These are phyloP conservation scores for Cladopsammia gracilis DNA, from an alignment of 64 coral and sea anemone species.

Conservation along the genomic window DNA sequence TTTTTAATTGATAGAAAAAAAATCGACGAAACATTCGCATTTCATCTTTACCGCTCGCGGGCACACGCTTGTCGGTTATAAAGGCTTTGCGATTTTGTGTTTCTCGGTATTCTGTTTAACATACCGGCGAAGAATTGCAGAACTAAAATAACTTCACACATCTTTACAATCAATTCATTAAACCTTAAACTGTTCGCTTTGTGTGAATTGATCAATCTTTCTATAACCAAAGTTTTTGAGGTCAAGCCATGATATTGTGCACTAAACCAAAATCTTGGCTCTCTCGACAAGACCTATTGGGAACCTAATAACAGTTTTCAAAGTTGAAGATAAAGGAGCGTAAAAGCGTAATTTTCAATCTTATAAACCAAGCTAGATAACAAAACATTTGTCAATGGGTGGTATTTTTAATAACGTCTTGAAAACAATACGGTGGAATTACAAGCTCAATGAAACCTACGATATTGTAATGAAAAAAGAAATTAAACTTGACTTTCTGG, in stretches of 20 bases:
- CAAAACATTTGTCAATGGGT: slow-evolving; percentile 19
- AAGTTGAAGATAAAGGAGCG: slow-evolving; percentile 3
- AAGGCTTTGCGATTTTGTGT: neutral
- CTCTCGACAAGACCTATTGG: neutral
- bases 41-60: slow-evolving; percentile 44
- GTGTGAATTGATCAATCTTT: slow-evolving; percentile 25
- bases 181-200: slow-evolving; percentile 28
- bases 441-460: neutral
- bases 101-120: neutral
- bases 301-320: neutral
- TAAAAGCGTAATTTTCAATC: too few relatives aligned
- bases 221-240: neutral
- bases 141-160: slow-evolving; percentile 44
- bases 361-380: neutral
- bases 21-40: neutral
- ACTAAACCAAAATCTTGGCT: neutral
- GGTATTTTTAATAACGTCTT: slow-evolving; percentile 20
- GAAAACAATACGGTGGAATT: slow-evolving; percentile 9
- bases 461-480: slow-evolving; percentile 5
- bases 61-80: neutral
- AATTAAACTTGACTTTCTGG: neutral
- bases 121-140: slow-evolving; percentile 22
- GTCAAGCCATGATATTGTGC: neutral
- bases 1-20: slow-evolving; percentile 52
- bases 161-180: slow-evolving; percentile 40